Conservation (phyloP, 2,888 invertebrate genomes). For the Argyra leucocephala region DNA sequence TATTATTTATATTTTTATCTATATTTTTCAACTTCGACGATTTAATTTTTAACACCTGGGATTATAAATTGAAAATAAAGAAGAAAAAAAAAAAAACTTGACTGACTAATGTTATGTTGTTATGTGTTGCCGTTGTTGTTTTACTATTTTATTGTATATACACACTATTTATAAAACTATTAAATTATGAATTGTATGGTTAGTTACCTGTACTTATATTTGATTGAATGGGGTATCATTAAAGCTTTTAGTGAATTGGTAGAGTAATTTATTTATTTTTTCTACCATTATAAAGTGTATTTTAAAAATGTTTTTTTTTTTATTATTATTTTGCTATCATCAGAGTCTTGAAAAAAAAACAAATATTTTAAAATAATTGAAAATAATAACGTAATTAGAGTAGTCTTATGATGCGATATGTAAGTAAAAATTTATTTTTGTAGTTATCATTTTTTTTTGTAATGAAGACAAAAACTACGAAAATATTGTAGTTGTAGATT, state of each 20-base stretch:
- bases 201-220: slow-evolving; percentile 4
- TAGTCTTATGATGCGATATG: too few relatives aligned
- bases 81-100: background rate
- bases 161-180: background rate
- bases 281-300: background rate
- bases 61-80: background rate
- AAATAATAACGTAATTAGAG: too few relatives aligned
- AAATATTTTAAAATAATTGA: too few relatives aligned
- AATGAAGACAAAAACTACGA: too few relatives aligned
- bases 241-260: background rate
- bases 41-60: slow-evolving; percentile 6
- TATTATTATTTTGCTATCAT: background rate
- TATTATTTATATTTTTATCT: background rate
- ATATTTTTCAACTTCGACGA: background rate
- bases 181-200: background rate
- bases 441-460: too few relatives aligned
- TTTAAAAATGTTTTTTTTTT: background rate
- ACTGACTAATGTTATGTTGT: background rate
- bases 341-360: background rate
- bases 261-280: background rate
- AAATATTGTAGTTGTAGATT: too few relatives aligned
- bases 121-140: background rate
- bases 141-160: background rate
- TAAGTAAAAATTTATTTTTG: too few relatives aligned
- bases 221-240: slow-evolving; percentile 1